Conservation (phyloP, 2,888 invertebrate genomes). For the Opisthograptis luteolata region DNA sequence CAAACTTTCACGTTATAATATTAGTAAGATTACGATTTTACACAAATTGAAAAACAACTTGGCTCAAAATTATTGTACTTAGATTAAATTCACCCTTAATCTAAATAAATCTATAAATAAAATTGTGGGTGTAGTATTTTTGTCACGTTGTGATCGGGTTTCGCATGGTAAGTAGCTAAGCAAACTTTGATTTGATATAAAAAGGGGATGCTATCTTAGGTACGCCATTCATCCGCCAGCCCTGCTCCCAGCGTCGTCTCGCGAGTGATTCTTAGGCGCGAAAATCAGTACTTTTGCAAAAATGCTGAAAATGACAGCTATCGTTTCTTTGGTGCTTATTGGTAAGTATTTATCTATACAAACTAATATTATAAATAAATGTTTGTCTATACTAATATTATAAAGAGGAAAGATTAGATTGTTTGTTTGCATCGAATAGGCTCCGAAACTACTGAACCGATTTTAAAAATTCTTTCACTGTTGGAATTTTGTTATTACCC, state of each 20-base stretch:
- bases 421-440: too few relatives aligned
- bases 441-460: too few relatives aligned
- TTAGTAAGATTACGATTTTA: too few relatives aligned
- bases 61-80: too few relatives aligned
- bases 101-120: slow-evolving; percentile 7
- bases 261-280: slow-evolving; percentile 25
- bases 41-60: too few relatives aligned
- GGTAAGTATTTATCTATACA: slow-evolving; percentile 59
- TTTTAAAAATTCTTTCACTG: too few relatives aligned
- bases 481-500: too few relatives aligned
- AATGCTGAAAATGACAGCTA: slow-evolving; percentile 70
- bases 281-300: slow-evolving; percentile 31
- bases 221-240: slow-evolving; percentile 48
- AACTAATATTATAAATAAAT: too few relatives aligned
- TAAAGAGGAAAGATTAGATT: too few relatives aligned
- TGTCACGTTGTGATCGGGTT: slow-evolving; percentile 36
- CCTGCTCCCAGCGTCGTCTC: slow-evolving; percentile 51
- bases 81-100: not conserved
- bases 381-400: too few relatives aligned
- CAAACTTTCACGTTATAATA: too few relatives aligned
- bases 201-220: slow-evolving; percentile 44
- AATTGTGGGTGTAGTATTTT: slow-evolving; percentile 21
- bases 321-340: slow-evolving; percentile 69
- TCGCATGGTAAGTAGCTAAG: slow-evolving; percentile 47
- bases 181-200: slow-evolving; percentile 64